Percentiles rank a stretch among this genome's conserved stretches.
phyloP scores from a whole-genome alignment of 2,113 vertebrate genomes.

The Anguilla japonica region DNA sequence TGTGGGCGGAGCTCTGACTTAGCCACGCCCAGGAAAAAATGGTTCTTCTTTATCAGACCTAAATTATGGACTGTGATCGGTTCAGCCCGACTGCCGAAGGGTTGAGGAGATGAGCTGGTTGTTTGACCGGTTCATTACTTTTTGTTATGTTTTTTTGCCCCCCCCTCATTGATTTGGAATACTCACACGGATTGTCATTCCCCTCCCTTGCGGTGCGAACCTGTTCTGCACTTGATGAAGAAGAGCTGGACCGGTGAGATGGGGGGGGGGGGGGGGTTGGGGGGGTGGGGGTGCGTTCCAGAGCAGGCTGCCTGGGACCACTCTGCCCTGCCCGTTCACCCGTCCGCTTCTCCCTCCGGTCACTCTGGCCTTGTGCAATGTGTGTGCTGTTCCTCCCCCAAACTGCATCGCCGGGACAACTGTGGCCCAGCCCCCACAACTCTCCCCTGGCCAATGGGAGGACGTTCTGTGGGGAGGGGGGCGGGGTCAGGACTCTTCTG shows the following conservation, averaged over 20 bases:
- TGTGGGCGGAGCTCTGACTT: constrained; percentile 15
- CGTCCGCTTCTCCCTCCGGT: not conserved
- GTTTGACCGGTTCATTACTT: not conserved
- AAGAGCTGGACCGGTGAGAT: not conserved
- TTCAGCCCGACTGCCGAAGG: not conserved
- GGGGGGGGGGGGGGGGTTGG: not conserved
- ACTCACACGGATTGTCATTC: not conserved
- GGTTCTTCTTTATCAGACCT: not conserved
- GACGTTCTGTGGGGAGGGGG: too few relatives aligned
- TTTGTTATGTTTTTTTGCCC: not conserved
- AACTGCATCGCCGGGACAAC: constrained; percentile 56
- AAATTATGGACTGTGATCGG: not conserved
- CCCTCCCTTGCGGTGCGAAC: not conserved
- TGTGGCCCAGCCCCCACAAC: constrained; percentile 37
- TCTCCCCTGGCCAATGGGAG: constrained; percentile 48
- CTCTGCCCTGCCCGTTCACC: not conserved
- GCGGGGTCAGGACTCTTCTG: constrained; percentile 39
- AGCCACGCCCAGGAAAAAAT: not conserved
- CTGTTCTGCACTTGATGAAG: not conserved
- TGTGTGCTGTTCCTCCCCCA: constrained; percentile 55
- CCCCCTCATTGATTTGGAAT: not conserved
- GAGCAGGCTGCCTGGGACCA: not conserved
- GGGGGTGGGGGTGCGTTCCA: not conserved
- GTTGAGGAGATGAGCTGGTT: not conserved
- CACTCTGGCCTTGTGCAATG: constrained; percentile 66